Evolutionary conservation across 2,113 vertebrate species (phyloP).

Genomic region (Glareola pratincola): DNA sequence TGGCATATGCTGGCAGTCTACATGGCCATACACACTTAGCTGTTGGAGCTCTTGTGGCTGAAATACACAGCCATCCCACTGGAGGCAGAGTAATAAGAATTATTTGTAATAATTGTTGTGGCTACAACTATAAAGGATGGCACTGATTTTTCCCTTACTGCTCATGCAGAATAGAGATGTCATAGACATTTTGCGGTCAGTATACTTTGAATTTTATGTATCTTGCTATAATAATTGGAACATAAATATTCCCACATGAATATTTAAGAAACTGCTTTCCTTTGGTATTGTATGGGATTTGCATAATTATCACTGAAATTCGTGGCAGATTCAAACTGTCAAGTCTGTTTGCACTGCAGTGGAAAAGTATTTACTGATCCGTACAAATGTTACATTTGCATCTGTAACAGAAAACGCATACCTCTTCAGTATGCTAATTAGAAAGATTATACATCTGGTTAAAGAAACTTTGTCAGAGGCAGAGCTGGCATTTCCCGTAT

Average conservation of each 20-base stretch:
- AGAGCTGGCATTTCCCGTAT: neutral
- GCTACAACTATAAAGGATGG: neutral
- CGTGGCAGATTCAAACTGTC: slow-evolving; percentile 33
- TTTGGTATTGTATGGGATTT: slow-evolving; percentile 19
- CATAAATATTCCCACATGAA: slow-evolving; percentile 20
- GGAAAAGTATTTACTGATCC: slow-evolving; percentile 55
- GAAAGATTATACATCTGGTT: slow-evolving; percentile 25
- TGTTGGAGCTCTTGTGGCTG: neutral
- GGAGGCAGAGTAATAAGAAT: neutral
- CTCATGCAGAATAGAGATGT: neutral
- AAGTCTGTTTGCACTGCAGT: slow-evolving; percentile 48
- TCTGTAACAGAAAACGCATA: slow-evolving; percentile 10
- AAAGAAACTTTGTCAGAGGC: slow-evolving; percentile 9
- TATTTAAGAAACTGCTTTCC: slow-evolving; percentile 31
- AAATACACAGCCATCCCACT: neutral
- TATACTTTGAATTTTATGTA: neutral
- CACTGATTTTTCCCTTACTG: neutral
- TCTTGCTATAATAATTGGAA: neutral
- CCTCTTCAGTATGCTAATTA: slow-evolving; percentile 8
- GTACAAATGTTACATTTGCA: slow-evolving; percentile 57
- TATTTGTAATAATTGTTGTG: neutral
- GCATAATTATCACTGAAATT: slow-evolving; percentile 37
- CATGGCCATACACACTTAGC: neutral
- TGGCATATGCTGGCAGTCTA: neutral
- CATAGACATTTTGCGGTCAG: neutral